Conservation (phyloP, 2,888 invertebrate genomes). For the Thumatha senex region DNA sequence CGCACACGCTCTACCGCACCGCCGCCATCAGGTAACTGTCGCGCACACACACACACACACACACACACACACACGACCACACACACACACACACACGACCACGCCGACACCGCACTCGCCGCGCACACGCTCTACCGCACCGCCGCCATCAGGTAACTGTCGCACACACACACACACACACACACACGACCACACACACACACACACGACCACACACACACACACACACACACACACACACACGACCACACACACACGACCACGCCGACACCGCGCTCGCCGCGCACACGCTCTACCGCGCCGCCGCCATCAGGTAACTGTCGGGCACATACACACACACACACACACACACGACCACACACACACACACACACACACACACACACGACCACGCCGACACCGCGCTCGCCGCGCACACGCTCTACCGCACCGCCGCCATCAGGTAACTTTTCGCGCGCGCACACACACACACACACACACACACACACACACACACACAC, state of each 20-base stretch:
- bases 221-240: neutral
- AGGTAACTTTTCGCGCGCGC: neutral
- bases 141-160: conserved; percentile 2
- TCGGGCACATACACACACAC: neutral
- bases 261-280: neutral
- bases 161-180: neutral
- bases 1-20: conserved; percentile 92
- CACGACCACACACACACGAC: too few relatives aligned
- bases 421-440: neutral
- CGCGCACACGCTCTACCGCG: neutral
- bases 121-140: too few relatives aligned
- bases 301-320: conserved; percentile 4
- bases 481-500: neutral
- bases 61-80: too few relatives aligned
- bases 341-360: neutral
- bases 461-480: too few relatives aligned
- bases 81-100: too few relatives aligned
- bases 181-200: too few relatives aligned
- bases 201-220: too few relatives aligned
- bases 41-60: too few relatives aligned
- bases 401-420: neutral
- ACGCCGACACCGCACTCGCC: too few relatives aligned
- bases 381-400: neutral
- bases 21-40: conserved; percentile 52
- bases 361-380: neutral